Evolutionary conservation across 2,888 invertebrate species (phyloP).

Genomic region (Apeira syringaria): DNA sequence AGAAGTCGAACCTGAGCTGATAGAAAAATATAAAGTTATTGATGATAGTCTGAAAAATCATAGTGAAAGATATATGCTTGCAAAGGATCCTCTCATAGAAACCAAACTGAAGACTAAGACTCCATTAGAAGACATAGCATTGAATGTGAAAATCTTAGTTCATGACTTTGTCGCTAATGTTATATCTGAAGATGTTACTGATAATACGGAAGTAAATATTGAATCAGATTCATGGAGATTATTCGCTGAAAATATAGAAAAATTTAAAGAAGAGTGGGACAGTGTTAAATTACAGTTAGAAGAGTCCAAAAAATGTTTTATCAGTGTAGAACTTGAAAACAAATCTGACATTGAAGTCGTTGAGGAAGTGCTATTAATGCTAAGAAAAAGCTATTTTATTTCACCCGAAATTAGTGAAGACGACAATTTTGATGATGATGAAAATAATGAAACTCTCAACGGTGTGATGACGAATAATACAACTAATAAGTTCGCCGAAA

Average conservation of each 20-base stretch:
- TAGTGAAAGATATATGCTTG: slow-evolving; percentile 47
- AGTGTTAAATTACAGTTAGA: slow-evolving; percentile 68
- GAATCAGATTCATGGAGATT: slow-evolving; percentile 34
- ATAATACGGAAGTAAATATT: slow-evolving; percentile 26
- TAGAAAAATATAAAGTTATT: slow-evolving; percentile 60
- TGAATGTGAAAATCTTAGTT: slow-evolving; percentile 46
- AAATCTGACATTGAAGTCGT: slow-evolving; percentile 63
- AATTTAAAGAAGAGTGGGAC: slow-evolving; percentile 65
- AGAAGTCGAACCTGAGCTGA: slow-evolving; percentile 59
- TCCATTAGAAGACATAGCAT: slow-evolving; percentile 17
- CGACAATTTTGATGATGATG: slow-evolving; percentile 47
- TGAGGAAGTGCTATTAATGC: slow-evolving; percentile 59
- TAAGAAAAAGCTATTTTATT: slow-evolving; percentile 59
- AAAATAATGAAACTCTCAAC: slow-evolving; percentile 40
- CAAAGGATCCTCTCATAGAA: slow-evolving; percentile 59
- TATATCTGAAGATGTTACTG: slow-evolving; percentile 6
- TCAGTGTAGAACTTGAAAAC: slow-evolving; percentile 73
- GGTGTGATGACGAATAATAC: slow-evolving; percentile 54
- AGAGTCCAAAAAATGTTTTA: slow-evolving; percentile 56
- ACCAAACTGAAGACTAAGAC: slow-evolving; percentile 44
- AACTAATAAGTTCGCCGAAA: slow-evolving; percentile 79
- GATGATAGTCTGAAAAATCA: slow-evolving; percentile 49
- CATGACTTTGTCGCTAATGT: slow-evolving; percentile 38
- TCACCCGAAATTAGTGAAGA: slow-evolving; percentile 48
- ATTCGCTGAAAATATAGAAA: slow-evolving; percentile 55